Conservation (phyloP, 2,888 invertebrate genomes). For the Drosophila picticornis region DNA sequence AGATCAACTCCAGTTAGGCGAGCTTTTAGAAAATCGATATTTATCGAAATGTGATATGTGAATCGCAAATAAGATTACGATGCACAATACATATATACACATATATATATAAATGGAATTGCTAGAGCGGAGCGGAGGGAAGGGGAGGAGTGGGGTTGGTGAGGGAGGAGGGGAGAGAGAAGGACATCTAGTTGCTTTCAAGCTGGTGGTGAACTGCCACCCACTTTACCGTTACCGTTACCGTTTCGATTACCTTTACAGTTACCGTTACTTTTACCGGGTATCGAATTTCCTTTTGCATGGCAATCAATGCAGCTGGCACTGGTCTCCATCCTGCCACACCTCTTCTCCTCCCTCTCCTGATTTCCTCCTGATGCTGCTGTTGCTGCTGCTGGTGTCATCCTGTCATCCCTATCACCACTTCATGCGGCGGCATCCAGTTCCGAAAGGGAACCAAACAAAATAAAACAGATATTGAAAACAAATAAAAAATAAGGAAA, state of each 20-base stretch:
- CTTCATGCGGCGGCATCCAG: constrained; percentile 5
- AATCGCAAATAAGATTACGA: neutral
- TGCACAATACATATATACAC: neutral
- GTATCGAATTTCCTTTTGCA: constrained; percentile 49
- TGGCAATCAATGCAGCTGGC: constrained; percentile 50
- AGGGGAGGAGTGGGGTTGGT: neutral
- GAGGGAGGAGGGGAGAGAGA: neutral
- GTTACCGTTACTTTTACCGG: constrained; percentile 32
- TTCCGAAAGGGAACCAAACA: neutral
- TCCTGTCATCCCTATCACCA: neutral
- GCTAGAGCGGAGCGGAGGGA: neutral
- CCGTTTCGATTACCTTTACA: constrained; percentile 16
- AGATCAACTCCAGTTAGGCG: neutral
- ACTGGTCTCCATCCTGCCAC: neutral
- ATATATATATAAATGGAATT: neutral
- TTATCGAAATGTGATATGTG: neutral
- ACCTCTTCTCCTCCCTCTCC: neutral
- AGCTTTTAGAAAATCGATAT: neutral
- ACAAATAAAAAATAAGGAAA: neutral
- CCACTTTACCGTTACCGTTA: constrained; percentile 29
- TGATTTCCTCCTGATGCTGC: neutral
- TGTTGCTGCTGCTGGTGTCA: neutral
- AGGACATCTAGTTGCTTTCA: constrained; percentile 16
- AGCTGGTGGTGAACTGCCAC: constrained; percentile 23
- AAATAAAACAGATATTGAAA: neutral